These are phyloP conservation scores for Anguilla pacifica DNA, from an alignment of 2,797 vertebrate genomes.

Conservation along the genomic window DNA sequence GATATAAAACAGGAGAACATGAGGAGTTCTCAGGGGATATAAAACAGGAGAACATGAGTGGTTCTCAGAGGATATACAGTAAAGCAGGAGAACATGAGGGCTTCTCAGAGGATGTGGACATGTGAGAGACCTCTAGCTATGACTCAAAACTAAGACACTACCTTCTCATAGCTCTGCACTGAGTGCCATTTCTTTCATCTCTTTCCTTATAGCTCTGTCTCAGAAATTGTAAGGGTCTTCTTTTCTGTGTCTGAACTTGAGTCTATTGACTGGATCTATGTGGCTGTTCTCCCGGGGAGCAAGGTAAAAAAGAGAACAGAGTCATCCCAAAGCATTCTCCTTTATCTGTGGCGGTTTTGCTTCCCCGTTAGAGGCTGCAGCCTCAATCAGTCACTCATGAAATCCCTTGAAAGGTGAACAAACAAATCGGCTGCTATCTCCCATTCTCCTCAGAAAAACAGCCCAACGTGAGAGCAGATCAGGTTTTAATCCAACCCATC, in stretches of 20 bases:
- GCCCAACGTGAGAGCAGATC: conserved; percentile 22
- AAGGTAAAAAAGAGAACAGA: not conserved
- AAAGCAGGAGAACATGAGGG: not conserved
- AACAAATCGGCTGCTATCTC: not conserved
- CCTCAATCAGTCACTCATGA: conserved; percentile 1
- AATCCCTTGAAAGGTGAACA: conserved; percentile 12
- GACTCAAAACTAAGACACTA: not conserved
- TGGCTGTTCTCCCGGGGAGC: not conserved
- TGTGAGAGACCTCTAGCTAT: not conserved
- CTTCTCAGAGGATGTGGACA: not conserved
- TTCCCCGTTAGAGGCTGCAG: not conserved
- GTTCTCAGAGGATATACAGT: too few species aligned
- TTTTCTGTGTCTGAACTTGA: not conserved
- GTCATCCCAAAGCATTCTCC: not conserved
- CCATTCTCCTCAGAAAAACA: not conserved
- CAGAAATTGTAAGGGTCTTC: not conserved
- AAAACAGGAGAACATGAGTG: too few species aligned
- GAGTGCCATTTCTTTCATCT: not conserved
- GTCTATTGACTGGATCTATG: not conserved
- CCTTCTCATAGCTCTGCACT: not conserved
- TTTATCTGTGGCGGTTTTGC: not conserved
- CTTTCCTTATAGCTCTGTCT: not conserved
- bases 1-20: too few species aligned
- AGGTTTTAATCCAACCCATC: conserved; percentile 27
- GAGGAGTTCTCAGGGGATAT: too few species aligned